These are phyloP conservation scores for Hedya salicella DNA, from an alignment of 2,888 invertebrate species.

Conservation along the genomic window DNA sequence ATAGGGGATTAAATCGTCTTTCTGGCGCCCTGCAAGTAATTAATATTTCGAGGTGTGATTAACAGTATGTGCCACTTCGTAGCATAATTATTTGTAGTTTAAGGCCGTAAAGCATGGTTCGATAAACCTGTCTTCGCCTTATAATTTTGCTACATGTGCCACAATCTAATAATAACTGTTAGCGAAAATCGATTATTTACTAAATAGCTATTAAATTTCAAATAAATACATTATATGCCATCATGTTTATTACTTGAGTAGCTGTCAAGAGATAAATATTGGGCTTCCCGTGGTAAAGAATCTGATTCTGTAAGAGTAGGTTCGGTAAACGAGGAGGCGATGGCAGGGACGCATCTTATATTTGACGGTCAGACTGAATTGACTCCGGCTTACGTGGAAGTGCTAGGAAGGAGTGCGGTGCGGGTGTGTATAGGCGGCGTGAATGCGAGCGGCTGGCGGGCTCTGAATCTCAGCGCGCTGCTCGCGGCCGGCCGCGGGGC, in stretches of 20 bases:
- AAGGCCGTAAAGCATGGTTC: not conserved
- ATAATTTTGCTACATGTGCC: constrained; percentile 2
- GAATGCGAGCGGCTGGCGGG: constrained; percentile 63
- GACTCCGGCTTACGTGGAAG: constrained; percentile 61
- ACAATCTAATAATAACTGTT: constrained; percentile 24
- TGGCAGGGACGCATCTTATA: constrained; percentile 8
- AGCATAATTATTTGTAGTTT: constrained; percentile 15
- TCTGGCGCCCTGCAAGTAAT: constrained; percentile 3
- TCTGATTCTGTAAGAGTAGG: constrained; percentile 7
- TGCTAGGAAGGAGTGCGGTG: constrained; percentile 61
- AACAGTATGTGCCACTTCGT: constrained; percentile 2
- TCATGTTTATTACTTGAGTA: constrained; percentile 39
- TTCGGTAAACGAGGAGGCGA: constrained; percentile 18
- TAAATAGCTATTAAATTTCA: constrained; percentile 38
- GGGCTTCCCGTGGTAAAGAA: constrained; percentile 32
- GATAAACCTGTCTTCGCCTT: not conserved
- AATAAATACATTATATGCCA: constrained; percentile 42
- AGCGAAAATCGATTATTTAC: constrained; percentile 38
- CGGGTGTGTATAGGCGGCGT: constrained; percentile 47
- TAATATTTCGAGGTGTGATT: constrained; percentile 3
- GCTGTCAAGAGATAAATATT: constrained; percentile 29
- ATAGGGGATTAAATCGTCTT: too few relatives aligned
- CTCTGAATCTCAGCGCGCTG: constrained; percentile 76
- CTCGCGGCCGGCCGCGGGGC: constrained; percentile 53
- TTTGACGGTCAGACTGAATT: constrained; percentile 72